Base-by-base conservation (phyloP, 2,888 invertebrate genomes). In the Rotaria socialis region DNA sequence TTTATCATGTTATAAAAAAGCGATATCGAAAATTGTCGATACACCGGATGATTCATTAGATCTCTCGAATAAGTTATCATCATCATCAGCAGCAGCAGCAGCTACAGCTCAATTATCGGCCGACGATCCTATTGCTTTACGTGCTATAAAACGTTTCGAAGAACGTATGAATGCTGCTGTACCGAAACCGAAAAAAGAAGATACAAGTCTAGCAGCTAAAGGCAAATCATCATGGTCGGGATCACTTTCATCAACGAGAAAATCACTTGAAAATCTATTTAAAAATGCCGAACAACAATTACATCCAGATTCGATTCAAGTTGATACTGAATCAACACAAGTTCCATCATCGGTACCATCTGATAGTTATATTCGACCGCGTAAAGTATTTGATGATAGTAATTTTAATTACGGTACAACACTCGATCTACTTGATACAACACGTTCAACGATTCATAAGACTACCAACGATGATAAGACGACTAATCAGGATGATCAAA, bases 81-180 rank as follows among this genome's bases (percentile, higher is more conserved):
- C 35, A 14, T 41, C 47, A 43, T 0, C 35, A 52, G 16, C 52
- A 52, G 16, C 52, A 52, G 16, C 52, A 43, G 22, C 47, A 80
- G 10, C 43, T 47, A 22, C 47, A 80, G 8, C 43, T 47, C 43
- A 43, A 47, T 10, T 11, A 14, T 11, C 47, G 2, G n/a, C 43
- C 0, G n/a, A 80, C n/a, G 80, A 80, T 80, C 80, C 80, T 11
- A 80, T 80, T 43, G 80, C 80, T 11, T n/a, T 47, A 80, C 80
- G 80, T 47, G 80, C 80, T n/a, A 8, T 80, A 47, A 24, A 47
- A 80, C 80, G 80, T 80, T 80, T 80, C n/a, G 80, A 80, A 80
- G 47, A 80, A 80, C 80, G 80, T 4, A 80, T 80, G 80, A 80
- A 80, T 43, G 80, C 47, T 22, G 80, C 11, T 14, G 47, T 16